These are phyloP conservation scores for Pseudoatta argentina DNA, from an alignment of 1,140 invertebrate genomes.

Conservation along the genomic window DNA sequence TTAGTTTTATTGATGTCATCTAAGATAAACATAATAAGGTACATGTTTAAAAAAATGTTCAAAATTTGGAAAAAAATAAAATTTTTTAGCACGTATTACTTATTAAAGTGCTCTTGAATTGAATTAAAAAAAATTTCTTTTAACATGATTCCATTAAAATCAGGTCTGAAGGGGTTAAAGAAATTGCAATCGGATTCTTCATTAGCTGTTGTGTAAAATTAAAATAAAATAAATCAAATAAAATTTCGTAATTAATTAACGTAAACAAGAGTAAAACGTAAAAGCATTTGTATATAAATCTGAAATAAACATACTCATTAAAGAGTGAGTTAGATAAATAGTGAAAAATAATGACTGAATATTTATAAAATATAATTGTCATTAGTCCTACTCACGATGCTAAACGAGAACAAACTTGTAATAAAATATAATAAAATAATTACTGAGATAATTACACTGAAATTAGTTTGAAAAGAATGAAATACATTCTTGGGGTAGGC, in stretches of 20 bases:
- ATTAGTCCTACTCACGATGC: too few species aligned
- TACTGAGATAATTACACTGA: neutral
- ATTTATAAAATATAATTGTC: conserved; percentile 1
- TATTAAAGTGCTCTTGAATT: too few species aligned
- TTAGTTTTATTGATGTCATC: too few species aligned
- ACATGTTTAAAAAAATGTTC: too few species aligned
- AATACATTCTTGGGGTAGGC: neutral
- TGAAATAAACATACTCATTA: neutral
- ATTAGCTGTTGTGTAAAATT: too few species aligned
- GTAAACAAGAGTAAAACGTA: neutral
- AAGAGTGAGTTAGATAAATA: neutral
- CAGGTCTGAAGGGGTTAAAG: too few species aligned
- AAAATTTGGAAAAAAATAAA: too few species aligned
- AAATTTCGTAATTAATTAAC: neutral
- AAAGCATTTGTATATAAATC: neutral
- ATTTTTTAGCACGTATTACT: too few species aligned
- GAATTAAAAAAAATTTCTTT: too few species aligned
- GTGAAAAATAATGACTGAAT: neutral
- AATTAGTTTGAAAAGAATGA: conserved; percentile 13
- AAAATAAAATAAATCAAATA: neutral
- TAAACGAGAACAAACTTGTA: neutral
- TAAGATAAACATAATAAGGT: too few species aligned
- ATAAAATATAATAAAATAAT: neutral
- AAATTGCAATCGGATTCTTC: neutral
- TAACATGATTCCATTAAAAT: too few species aligned